These are phyloP conservation scores for Bilobella aurantiaca DNA, from an alignment of 1,140 invertebrate species.

Conservation along the genomic window DNA sequence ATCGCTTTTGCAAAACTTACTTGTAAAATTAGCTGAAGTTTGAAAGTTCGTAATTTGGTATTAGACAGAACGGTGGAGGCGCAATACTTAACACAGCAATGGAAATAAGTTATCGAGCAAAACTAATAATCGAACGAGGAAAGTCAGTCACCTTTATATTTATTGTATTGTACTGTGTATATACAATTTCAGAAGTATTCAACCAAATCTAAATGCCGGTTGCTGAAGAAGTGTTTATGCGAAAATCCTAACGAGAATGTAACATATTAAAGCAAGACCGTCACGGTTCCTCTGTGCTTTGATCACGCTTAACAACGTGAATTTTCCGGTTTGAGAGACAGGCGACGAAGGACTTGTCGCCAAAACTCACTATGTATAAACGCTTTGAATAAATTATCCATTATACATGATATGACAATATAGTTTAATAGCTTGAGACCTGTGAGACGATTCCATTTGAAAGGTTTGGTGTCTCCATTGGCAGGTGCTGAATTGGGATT, in stretches of 20 bases:
- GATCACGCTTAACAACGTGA: conserved; percentile 57
- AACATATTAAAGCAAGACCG: not conserved
- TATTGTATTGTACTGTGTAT: not conserved
- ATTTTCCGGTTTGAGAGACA: conserved; percentile 76
- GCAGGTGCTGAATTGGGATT: not conserved
- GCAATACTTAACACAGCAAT: too few species aligned
- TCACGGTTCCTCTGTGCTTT: too few species aligned
- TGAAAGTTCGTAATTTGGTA: too few species aligned
- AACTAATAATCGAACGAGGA: not conserved
- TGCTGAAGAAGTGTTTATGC: not conserved
- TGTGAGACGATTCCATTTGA: conserved; percentile 29
- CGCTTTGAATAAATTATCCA: conserved; percentile 4
- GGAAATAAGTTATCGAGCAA: too few species aligned
- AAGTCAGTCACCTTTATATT: not conserved
- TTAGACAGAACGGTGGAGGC: too few species aligned
- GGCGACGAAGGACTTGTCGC: conserved; percentile 68
- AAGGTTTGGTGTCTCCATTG: conserved; percentile 11
- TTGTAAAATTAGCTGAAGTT: too few species aligned
- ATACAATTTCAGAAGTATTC: not conserved
- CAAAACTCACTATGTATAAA: conserved; percentile 55
- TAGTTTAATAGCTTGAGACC: conserved; percentile 10
- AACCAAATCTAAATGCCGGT: not conserved
- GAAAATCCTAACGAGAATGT: not conserved
- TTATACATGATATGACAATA: not conserved
- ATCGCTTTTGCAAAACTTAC: too few species aligned